Conservation (phyloP, 2,113 vertebrate species). For the Grantiella picta region DNA sequence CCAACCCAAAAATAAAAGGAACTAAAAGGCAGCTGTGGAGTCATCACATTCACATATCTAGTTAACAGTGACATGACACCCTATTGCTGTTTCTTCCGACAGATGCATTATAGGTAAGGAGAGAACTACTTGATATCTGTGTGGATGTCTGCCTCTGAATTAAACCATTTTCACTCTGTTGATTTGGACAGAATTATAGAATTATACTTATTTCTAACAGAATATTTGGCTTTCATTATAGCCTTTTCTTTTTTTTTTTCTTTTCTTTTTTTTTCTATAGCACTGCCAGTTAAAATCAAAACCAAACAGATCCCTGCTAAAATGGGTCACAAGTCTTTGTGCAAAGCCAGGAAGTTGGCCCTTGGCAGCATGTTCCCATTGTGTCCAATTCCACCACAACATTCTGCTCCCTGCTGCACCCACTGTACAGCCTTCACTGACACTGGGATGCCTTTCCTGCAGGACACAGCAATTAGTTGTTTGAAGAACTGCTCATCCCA, state of each 20-base stretch:
- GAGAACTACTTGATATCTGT: neutral
- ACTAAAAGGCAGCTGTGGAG: neutral
- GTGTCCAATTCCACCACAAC: neutral
- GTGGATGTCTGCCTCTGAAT: neutral
- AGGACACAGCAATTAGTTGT: neutral
- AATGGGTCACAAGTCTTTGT: slow-evolving; percentile 22
- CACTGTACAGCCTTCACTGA: neutral
- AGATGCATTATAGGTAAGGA: neutral
- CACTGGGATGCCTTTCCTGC: neutral
- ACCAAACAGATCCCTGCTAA: slow-evolving; percentile 20
- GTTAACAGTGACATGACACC: neutral
- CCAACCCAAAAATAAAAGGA: neutral
- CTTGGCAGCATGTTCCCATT: slow-evolving; percentile 10
- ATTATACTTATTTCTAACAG: neutral
- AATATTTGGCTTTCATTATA: neutral
- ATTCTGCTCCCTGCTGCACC: neutral
- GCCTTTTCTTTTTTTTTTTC: neutral
- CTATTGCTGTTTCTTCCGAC: neutral
- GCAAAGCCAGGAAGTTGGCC: slow-evolving; percentile 4
- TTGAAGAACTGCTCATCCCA: neutral
- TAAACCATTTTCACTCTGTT: neutral
- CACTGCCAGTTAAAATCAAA: slow-evolving; percentile 34
- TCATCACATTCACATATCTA: neutral
- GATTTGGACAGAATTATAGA: neutral
- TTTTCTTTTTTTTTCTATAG: neutral